phyloP scores from a whole-genome alignment of 2,113 vertebrate species.

The Seriola quinqueradiata region DNA sequence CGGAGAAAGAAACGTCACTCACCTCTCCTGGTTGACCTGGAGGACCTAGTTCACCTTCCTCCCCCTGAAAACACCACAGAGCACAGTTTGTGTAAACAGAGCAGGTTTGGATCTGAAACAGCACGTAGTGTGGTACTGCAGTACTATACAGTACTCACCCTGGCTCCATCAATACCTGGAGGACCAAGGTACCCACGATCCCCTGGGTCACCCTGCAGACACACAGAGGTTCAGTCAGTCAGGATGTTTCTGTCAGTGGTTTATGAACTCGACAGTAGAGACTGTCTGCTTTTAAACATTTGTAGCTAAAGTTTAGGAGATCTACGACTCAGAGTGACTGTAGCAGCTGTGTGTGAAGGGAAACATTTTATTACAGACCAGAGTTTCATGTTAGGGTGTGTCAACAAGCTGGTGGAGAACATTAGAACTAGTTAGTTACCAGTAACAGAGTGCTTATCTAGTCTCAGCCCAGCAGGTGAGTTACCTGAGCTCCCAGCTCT shows the following conservation, averaged over 20 bases:
- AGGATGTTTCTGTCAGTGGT: too few species aligned
- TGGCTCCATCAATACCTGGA: slow-evolving; percentile 68
- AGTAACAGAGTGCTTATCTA: neutral
- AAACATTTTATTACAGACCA: neutral
- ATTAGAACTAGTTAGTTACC: neutral
- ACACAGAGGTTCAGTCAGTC: neutral
- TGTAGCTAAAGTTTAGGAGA: too few species aligned
- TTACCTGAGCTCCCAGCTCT: slow-evolving; percentile 67
- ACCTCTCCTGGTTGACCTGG: slow-evolving; percentile 81
- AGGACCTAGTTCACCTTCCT: slow-evolving; percentile 72
- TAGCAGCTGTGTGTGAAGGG: too few species aligned
- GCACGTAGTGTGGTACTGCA: neutral
- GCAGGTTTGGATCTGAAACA: neutral
- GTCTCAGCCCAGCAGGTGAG: neutral
- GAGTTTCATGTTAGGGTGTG: neutral
- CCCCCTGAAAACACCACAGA: slow-evolving; percentile 70
- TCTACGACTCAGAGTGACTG: too few species aligned
- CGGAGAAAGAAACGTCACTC: slow-evolving; percentile 18
- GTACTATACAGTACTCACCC: slow-evolving; percentile 53
- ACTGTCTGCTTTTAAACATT: too few species aligned
- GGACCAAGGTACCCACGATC: slow-evolving; percentile 66
- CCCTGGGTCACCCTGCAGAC: slow-evolving; percentile 75
- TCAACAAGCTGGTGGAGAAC: too few species aligned
- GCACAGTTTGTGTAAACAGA: neutral
- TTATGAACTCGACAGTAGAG: too few species aligned